These are phyloP conservation scores for Pristis pectinata DNA, from an alignment of 2,797 vertebrate genomes.

Conservation along the genomic window DNA sequence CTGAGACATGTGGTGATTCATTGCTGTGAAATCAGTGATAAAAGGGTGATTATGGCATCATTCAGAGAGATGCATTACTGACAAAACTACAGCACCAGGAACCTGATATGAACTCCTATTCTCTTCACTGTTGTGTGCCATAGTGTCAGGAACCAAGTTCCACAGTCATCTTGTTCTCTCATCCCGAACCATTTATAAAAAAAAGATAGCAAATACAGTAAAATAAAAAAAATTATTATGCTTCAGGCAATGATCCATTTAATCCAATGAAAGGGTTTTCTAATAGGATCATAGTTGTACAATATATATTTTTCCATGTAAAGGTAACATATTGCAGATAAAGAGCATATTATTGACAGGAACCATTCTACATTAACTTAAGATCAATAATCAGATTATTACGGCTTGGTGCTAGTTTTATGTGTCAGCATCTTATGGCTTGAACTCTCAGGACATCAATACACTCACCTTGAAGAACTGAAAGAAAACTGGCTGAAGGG, in stretches of 20 bases:
- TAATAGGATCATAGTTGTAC: background rate
- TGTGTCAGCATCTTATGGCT: background rate
- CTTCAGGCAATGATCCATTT: background rate
- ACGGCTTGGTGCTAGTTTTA: background rate
- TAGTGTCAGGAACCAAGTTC: too few species aligned
- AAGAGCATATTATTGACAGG: background rate
- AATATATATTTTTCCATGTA: background rate
- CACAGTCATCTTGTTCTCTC: background rate
- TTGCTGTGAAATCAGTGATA: too few species aligned
- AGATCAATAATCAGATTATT: background rate
- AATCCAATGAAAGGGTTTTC: background rate
- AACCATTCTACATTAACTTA: background rate
- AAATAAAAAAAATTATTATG: background rate
- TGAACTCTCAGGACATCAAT: background rate
- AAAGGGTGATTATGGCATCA: too few species aligned
- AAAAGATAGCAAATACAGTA: background rate
- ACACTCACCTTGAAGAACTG: background rate
- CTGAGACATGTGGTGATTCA: too few species aligned
- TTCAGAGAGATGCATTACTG: too few species aligned
- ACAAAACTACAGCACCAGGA: too few species aligned
- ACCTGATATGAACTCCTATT: too few species aligned
- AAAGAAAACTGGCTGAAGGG: background rate
- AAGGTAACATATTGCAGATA: background rate
- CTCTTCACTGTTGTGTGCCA: too few species aligned
- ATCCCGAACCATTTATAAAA: background rate